Evolutionary conservation across 2,888 invertebrate species (phyloP).

Genomic region (Ischnura elegans): DNA sequence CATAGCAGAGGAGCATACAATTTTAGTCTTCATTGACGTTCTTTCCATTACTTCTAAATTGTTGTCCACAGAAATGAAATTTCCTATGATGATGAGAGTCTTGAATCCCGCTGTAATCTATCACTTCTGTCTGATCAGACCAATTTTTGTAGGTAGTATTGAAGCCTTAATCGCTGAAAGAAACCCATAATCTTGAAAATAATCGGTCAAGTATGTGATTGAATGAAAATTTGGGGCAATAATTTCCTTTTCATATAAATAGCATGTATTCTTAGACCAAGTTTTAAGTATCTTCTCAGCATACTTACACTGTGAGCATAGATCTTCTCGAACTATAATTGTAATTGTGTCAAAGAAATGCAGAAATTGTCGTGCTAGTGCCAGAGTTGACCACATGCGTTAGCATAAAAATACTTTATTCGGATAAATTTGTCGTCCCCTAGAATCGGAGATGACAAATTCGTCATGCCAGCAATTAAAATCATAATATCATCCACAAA

Average conservation of each 20-base stretch:
- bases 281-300: not conserved
- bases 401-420: no score
- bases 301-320: not conserved
- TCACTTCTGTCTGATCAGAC: not conserved
- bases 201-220: not conserved
- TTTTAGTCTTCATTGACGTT: not conserved
- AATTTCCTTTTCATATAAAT: not conserved
- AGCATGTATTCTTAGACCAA: not conserved
- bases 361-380: slow-evolving; percentile 70
- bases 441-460: not conserved
- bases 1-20: not conserved
- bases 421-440: not conserved
- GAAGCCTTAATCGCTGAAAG: no score
- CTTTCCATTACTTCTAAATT: not conserved
- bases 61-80: not conserved
- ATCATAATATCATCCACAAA: not conserved
- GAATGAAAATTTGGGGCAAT: not conserved
- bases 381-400: no score
- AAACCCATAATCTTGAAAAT: not conserved
- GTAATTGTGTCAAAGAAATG: slow-evolving; percentile 68
- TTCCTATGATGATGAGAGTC: not conserved
- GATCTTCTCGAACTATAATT: slow-evolving; percentile 62
- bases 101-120: not conserved
- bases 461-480: not conserved
- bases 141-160: not conserved